These are phyloP conservation scores for Liodrosophila aerea DNA, from an alignment of 2,888 invertebrate genomes.

Conservation along the genomic window DNA sequence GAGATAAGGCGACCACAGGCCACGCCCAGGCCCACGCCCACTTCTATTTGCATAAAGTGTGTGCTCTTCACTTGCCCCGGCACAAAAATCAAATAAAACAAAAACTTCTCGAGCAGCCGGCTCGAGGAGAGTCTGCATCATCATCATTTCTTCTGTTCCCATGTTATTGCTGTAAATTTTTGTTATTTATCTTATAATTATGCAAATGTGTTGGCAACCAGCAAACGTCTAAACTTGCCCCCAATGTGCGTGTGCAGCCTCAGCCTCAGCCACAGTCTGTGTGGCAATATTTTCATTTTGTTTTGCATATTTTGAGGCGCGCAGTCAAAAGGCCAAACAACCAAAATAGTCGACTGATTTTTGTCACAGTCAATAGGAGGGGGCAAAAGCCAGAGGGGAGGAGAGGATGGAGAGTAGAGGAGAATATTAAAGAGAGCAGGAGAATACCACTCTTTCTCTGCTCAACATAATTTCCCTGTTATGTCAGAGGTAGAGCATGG, in stretches of 20 bases:
- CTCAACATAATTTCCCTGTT: no score
- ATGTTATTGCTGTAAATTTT: constrained; percentile 68
- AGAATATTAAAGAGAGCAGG: no score
- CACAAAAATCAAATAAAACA: constrained; percentile 64
- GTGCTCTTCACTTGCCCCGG: not conserved
- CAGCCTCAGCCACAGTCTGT: constrained; percentile 3
- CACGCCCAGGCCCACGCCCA: no score
- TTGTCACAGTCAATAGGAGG: constrained; percentile 1
- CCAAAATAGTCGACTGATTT: constrained; percentile 27
- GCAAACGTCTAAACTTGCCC: constrained; percentile 15
- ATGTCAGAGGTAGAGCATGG: no score
- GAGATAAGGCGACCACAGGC: constrained; percentile 48
- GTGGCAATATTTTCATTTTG: constrained; percentile 16
- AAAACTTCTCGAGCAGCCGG: constrained; percentile 21
- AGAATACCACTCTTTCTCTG: no score
- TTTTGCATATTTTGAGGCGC: constrained; percentile 42
- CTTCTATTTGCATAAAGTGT: constrained; percentile 58
- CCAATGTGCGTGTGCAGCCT: constrained; percentile 12
- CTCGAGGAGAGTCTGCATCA: constrained; percentile 23
- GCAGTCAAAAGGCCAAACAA: constrained; percentile 24
- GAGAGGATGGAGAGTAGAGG: not conserved
- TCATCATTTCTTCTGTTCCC: constrained; percentile 19
- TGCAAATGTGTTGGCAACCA: constrained; percentile 53
- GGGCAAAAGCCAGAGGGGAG: not conserved
- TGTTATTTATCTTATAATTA: constrained; percentile 76